Base-by-base conservation (phyloP, 35 echinoderm and acorn worm species). In the Heliocidaris erythrogramma region DNA sequence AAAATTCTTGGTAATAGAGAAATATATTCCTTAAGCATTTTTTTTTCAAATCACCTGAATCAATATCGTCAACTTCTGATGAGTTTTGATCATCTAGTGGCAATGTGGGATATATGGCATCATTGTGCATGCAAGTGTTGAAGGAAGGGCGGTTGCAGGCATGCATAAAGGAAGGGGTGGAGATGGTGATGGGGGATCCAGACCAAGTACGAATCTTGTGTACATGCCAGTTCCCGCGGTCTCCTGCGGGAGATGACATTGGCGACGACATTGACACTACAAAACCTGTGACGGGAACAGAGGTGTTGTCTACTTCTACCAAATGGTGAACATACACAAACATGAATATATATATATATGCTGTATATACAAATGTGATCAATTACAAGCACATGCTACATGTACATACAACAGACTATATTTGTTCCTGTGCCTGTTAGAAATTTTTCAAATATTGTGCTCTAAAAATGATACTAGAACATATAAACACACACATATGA, bases 131-230 rank as follows among this genome's bases (percentile, higher is more conserved):
- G 50, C 91, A 92, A 59, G 16, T 53, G 91, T 32, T 4, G 27
- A 49, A 49, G 90, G 87, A 89, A 30, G 48, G 91, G 49, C 91
- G 47, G 91, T 48, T 92, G 49, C 91, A 92, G 49, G 50, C 91
- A 92, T 92, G 91, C 91, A 92, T 30, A 48, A 92, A 92, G 48
- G 91, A 92, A 6, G 91, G 91, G 18, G 12, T 92, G 48, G 91
- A 48, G 91, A 92, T 49, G 49, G 91, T 92, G 91, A 92, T 59
- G 91, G 91, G 91, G 91, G 91, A 49, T 10, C 91, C 91, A 16
- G 91, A 92, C 91, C 91, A 92, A 4, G 91, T 52, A 30, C 48
- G 91, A 30, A 92, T 52, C 91, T 30, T 59, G 91, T 92, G 91
- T 4, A 49, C 50, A 49, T 92, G 47, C 91, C 91, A 92, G 48